Percentiles rank a stretch among this genome's conserved stretches.
Evolutionary conservation across 2,797 vertebrate species (phyloP).

Genomic region (Hozukius guyotensis): DNA sequence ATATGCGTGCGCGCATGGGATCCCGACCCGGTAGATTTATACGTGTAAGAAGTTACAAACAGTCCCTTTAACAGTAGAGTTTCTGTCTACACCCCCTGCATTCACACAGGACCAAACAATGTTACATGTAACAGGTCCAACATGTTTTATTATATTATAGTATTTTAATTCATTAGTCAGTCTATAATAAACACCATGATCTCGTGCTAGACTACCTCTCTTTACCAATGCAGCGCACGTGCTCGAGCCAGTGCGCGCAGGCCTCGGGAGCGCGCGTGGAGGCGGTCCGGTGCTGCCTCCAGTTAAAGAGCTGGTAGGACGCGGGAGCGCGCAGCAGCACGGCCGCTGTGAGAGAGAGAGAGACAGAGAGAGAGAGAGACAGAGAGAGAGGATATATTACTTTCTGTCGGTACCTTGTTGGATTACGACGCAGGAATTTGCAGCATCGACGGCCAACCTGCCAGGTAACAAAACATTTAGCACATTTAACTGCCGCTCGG

Average conservation of each 20-base stretch:
- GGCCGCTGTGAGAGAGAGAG: slow-evolving; percentile 62
- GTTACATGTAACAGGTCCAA: background rate
- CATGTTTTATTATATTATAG: background rate
- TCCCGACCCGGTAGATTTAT: too few relatives aligned
- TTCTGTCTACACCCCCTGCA: background rate
- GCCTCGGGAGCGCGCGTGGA: slow-evolving; percentile 80
- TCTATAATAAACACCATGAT: background rate
- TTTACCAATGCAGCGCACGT: slow-evolving; percentile 43
- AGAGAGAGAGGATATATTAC: slow-evolving; percentile 53
- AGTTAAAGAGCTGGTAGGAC: slow-evolving; percentile 80
- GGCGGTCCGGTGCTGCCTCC: slow-evolving; percentile 85
- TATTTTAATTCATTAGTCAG: background rate
- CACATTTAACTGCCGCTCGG: slow-evolving; percentile 28
- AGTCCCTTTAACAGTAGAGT: background rate
- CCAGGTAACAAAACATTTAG: slow-evolving; percentile 75
- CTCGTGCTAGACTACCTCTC: slow-evolving; percentile 10
- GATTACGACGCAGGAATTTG: slow-evolving; percentile 74
- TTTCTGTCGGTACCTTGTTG: slow-evolving; percentile 68
- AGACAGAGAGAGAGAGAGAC: too few relatives aligned
- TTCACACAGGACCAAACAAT: background rate
- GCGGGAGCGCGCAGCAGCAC: slow-evolving; percentile 77
- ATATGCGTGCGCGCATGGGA: too few relatives aligned
- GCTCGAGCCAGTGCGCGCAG: slow-evolving; percentile 71
- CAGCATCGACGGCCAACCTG: slow-evolving; percentile 80
- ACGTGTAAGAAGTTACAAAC: too few relatives aligned